Percentiles rank a stretch among this genome's conserved stretches.
These are phyloP conservation scores for Anarsia innoxiella DNA, from an alignment of 2,888 invertebrate genomes.

Conservation along the genomic window DNA sequence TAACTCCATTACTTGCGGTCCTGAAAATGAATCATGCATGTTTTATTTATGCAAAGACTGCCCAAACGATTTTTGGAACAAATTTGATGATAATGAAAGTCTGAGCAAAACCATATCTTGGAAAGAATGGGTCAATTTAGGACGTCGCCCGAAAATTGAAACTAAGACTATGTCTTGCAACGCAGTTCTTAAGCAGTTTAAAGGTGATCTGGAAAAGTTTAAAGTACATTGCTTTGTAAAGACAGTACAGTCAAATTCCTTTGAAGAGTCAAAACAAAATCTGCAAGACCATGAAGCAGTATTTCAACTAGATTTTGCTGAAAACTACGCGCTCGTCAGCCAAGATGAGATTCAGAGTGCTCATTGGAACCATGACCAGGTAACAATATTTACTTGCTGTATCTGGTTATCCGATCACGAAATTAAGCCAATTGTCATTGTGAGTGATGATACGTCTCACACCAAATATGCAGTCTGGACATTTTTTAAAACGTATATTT, in stretches of 20 bases:
- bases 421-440: not conserved
- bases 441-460: constrained; percentile 5
- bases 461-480: constrained; percentile 13
- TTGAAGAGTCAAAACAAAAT: constrained; percentile 4
- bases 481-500: constrained; percentile 11
- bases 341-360: constrained; percentile 11
- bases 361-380: constrained; percentile 2
- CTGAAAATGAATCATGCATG: not conserved
- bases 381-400: constrained; percentile 7
- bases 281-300: constrained; percentile 9
- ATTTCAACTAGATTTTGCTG: constrained; percentile 16
- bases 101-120: not conserved
- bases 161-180: not conserved
- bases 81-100: not conserved
- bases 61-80: not conserved
- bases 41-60: not conserved
- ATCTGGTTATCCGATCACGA: not conserved
- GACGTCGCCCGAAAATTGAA: not conserved
- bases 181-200: not conserved
- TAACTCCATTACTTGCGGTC: not conserved
- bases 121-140: not conserved
- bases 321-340: constrained; percentile 12
- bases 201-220: constrained; percentile 7
- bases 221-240: constrained; percentile 11
- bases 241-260: constrained; percentile 10